Evolutionary conservation across 2,888 invertebrate species (phyloP), one percentile per base, ranked within the genome.

Genomic region (Chrysolina oricalcia): DNA sequence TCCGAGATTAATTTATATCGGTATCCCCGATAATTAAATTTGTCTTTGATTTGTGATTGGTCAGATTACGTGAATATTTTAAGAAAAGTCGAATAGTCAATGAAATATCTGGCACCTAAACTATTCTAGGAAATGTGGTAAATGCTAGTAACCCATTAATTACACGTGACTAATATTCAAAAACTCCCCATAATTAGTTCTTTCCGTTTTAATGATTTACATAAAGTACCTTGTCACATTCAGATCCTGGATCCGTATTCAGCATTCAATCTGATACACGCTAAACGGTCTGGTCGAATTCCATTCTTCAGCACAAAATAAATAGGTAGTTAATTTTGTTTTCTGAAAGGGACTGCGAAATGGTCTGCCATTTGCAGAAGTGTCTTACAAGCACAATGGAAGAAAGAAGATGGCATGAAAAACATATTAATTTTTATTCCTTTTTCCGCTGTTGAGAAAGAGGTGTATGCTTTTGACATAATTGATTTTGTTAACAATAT

Each of bases 301-400:
- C 56, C 21, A 56, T 56, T 56, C 19, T 56, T 56, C 23, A 21
- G 56, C 21, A 48, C 23, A 56, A 56, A 56, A 56, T 56, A 21
- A 56, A 56, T 56, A 56, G 56, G 56, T 56, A 56, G 56, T 46
- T 50, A 67, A 67, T 50, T 67, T 67, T 27, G 67, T 50, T 67
- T 48, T 21, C 48, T 35, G 15, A 72, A 43, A 50, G 40, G 23
- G 66, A 71, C 56, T 56, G 70, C 72, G 66, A 75, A 78, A 78
- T 78, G 73, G 74, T 72, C 75, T 78, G 78, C 78, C 78, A 78
- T 76, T 78, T 67, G 74, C 78, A 78, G 78, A n/a, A 63, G 65
- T 70, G 74, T 53, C 66, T 74, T 71, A 70, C 56, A 67, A n/a
- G 50, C 40, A 74, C 67, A 71, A 71, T 41, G 72, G 46, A 72